A percentile compares a stretch with the other conserved stretches of the same genome.
phyloP scores from a whole-genome alignment of 2,888 invertebrate species.

The Hecatera dysodea region DNA sequence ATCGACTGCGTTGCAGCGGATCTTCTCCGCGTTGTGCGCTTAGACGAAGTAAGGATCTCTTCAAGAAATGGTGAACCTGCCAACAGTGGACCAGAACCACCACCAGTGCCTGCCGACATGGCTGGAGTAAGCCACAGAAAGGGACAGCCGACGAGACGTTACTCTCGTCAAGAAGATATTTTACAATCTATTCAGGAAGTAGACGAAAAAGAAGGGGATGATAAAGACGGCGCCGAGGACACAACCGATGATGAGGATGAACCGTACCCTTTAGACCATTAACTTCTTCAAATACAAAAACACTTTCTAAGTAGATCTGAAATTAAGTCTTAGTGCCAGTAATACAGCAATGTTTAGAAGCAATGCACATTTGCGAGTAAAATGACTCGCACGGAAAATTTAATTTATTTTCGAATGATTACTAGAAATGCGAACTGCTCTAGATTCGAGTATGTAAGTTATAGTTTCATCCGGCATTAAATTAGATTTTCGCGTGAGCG shows the following conservation, averaged over 20 bases:
- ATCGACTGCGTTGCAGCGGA: conserved; percentile 80
- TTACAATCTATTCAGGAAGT: conserved; percentile 79
- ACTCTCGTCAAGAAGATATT: conserved; percentile 47
- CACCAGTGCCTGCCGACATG: conserved; percentile 3
- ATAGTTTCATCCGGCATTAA: conserved; percentile 23
- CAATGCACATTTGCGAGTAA: neutral
- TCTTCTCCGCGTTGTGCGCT: conserved; percentile 73
- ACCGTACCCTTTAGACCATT: conserved; percentile 75
- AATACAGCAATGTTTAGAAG: neutral
- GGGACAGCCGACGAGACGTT: neutral
- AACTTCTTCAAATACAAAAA: neutral
- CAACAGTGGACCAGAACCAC: conserved; percentile 44
- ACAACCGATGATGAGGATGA: conserved; percentile 58
- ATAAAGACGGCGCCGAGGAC: conserved; percentile 75
- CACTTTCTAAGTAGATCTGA: neutral
- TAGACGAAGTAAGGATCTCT: conserved; percentile 79
- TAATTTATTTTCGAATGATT: neutral
- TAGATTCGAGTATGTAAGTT: too few species aligned
- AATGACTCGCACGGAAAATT: neutral
- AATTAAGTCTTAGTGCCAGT: neutral
- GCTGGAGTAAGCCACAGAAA: neutral
- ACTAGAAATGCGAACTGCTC: conserved; percentile 10
- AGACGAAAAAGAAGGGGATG: conserved; percentile 73
- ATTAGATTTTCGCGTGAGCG: conserved; percentile 3
- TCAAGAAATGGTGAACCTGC: conserved; percentile 72